Conservation (phyloP, 2,113 vertebrate genomes). For the Trogon surrucura region DNA sequence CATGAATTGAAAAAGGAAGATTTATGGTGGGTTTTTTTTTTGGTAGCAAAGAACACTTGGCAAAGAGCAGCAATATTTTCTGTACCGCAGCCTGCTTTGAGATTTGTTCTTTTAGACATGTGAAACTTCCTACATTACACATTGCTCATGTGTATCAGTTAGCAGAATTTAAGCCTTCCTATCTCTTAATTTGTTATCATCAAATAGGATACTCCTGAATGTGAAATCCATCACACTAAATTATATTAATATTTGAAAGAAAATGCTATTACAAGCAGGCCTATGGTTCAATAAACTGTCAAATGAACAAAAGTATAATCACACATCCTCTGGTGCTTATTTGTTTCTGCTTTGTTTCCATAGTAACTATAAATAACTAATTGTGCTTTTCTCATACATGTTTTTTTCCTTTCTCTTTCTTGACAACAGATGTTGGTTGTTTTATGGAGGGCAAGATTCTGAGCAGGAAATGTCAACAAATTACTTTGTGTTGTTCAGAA, state of each 20-base stretch:
- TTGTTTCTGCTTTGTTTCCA: constrained; percentile 58
- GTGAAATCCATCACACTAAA: neutral
- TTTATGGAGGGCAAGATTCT: constrained; percentile 34
- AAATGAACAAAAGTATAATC: constrained; percentile 13
- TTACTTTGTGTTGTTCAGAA: neutral
- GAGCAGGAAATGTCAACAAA: neutral
- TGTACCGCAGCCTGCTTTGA: neutral
- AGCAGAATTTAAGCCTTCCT: neutral
- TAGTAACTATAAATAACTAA: constrained; percentile 64
- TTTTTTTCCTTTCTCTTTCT: constrained; percentile 56
- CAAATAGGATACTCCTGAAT: neutral
- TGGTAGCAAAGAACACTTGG: neutral
- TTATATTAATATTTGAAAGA: neutral
- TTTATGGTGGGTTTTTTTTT: neutral
- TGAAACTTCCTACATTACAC: neutral
- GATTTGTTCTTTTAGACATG: neutral
- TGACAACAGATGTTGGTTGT: constrained; percentile 19
- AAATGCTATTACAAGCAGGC: neutral
- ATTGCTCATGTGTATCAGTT: neutral
- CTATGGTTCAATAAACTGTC: neutral
- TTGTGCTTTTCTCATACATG: constrained; percentile 43
- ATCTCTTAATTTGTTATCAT: neutral
- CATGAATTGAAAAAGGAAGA: neutral
- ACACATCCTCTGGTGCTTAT: constrained; percentile 27
- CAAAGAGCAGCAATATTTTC: neutral